Percentiles rank a stretch among this genome's conserved stretches.
These are phyloP conservation scores for Xestobium rufovillosum DNA, from an alignment of 2,888 invertebrate species.

Conservation along the genomic window DNA sequence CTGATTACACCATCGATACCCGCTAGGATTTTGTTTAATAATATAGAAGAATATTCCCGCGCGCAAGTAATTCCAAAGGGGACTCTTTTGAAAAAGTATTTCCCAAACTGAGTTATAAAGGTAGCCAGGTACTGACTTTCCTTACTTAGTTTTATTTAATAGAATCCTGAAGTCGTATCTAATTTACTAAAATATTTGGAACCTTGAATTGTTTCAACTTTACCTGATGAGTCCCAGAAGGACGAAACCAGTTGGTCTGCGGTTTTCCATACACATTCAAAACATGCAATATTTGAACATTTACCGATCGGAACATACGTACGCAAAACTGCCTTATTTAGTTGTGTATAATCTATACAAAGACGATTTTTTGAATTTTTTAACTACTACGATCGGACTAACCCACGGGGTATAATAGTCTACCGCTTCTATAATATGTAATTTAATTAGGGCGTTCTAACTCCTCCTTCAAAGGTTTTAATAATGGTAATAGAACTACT, in stretches of 20 bases:
- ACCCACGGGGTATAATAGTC: conserved; percentile 17
- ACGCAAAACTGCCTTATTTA: conserved; percentile 21
- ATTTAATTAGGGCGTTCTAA: conserved; percentile 14
- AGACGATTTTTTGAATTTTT: conserved; percentile 14
- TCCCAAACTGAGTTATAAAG: conserved; percentile 21
- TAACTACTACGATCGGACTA: conserved; percentile 20
- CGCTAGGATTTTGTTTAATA: conserved; percentile 13
- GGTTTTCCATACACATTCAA: too few species aligned
- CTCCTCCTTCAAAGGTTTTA: conserved; percentile 20
- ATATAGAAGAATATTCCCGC: conserved; percentile 16
- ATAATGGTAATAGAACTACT: conserved; percentile 20
- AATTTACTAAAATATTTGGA: conserved; percentile 22
- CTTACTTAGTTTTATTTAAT: conserved; percentile 15
- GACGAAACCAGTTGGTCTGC: too few species aligned
- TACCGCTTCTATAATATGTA: conserved; percentile 20
- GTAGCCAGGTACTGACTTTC: conserved; percentile 16
- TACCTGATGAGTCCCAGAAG: too few species aligned
- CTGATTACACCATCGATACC: conserved; percentile 16
- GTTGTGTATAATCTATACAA: conserved; percentile 21
- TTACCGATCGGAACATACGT: conserved; percentile 24
- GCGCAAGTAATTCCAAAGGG: conserved; percentile 19
- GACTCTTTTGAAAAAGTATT: conserved; percentile 16
- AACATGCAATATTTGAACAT: too few species aligned
- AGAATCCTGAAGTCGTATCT: conserved; percentile 18
- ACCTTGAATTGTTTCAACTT: conserved; percentile 25